Conservation (phyloP, 2,113 vertebrate genomes). For the Cyphomyrus plagiostoma region DNA sequence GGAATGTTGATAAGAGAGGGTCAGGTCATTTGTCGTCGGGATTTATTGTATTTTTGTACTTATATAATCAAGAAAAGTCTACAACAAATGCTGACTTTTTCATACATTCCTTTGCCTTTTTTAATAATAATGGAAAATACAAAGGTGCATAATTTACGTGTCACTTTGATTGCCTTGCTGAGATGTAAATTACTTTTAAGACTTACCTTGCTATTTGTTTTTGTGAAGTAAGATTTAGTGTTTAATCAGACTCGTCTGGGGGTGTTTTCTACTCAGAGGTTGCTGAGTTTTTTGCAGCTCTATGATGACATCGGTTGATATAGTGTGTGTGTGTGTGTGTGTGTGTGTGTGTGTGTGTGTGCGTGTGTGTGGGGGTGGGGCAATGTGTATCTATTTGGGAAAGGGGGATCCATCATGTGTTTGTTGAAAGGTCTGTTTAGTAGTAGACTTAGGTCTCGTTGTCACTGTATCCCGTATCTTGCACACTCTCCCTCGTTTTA, state of each 20-base stretch:
- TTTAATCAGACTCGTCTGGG: neutral
- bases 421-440: neutral
- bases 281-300: neutral
- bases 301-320: neutral
- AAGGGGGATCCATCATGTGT: neutral
- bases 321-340: neutral
- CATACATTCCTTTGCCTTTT: neutral
- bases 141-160: neutral
- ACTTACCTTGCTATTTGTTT: neutral
- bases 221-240: neutral
- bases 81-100: neutral
- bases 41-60: neutral
- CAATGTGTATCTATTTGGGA: neutral
- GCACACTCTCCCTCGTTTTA: neutral
- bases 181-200: neutral
- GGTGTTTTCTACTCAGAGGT: neutral
- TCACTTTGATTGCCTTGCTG: neutral
- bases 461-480: neutral
- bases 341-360: neutral
- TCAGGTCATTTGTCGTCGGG: neutral
- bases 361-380: neutral
- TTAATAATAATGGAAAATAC: neutral
- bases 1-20: neutral
- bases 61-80: neutral
- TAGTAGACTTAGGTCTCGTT: neutral